Percentiles rank a stretch among this genome's conserved stretches.
Conservation (phyloP, 2,888 invertebrate genomes). For the Scaeva pyrastri region DNA sequence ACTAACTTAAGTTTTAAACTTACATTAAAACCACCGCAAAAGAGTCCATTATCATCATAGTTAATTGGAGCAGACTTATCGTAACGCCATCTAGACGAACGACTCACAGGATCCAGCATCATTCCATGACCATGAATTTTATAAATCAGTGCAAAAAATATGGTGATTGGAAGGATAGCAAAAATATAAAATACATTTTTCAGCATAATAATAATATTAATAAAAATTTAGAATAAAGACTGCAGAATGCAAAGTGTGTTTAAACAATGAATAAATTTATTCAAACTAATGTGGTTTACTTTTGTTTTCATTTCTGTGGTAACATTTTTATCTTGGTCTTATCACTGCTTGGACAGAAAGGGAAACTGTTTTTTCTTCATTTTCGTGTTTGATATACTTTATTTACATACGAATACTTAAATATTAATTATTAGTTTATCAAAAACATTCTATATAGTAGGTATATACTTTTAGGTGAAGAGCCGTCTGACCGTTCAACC, state of each 20-base stretch:
- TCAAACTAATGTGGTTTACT: no score
- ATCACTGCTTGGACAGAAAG: no score
- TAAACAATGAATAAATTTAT: background rate
- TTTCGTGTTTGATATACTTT: no score
- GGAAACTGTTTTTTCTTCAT: no score
- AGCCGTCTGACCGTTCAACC: no score
- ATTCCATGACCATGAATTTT: slow-evolving; percentile 83
- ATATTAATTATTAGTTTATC: no score
- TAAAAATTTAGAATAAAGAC: background rate
- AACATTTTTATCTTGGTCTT: no score
- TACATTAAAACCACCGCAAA: slow-evolving; percentile 84
- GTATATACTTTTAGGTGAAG: no score
- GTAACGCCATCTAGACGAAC: slow-evolving; percentile 84
- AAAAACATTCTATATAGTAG: no score
- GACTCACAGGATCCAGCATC: slow-evolving; percentile 84
- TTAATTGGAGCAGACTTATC: slow-evolving; percentile 83
- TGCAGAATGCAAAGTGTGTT: background rate
- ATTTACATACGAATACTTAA: no score
- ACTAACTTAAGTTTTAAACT: slow-evolving; percentile 65
- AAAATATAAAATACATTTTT: background rate
- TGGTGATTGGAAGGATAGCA: background rate
- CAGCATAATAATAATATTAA: background rate
- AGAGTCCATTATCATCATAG: slow-evolving; percentile 84
- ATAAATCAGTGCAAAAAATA: background rate
- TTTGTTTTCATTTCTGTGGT: no score